Evolutionary conservation across 2,113 vertebrate species (phyloP).

Genomic region (Odobenus rosmarus): DNA sequence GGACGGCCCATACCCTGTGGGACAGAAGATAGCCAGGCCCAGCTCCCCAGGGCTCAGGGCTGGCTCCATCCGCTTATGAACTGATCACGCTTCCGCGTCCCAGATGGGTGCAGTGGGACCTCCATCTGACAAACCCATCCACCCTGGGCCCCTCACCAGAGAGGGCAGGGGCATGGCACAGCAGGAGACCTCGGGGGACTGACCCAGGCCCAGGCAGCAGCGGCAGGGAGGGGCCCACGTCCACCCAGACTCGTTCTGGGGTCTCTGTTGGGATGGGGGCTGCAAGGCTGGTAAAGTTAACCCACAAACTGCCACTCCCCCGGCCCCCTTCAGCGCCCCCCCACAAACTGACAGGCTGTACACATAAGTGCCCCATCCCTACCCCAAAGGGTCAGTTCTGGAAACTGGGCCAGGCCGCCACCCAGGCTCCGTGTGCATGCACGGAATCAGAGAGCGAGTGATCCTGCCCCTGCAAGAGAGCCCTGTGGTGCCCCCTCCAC

Average conservation of each 20-base stretch:
- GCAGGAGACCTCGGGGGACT: not conserved
- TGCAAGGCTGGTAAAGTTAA: rapidly evolving
- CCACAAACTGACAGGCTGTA: not conserved
- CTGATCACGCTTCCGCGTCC: rapidly evolving
- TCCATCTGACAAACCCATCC: rapidly evolving
- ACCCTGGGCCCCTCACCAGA: rapidly evolving
- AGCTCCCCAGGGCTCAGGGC: not conserved
- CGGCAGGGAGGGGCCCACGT: rapidly evolving
- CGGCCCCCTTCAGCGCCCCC: rapidly evolving
- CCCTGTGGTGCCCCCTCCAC: not conserved
- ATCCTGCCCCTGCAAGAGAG: not conserved
- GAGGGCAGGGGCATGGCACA: not conserved
- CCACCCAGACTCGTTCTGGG: not conserved
- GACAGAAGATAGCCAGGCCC: no score
- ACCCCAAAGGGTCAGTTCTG: not conserved
- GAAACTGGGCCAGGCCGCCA: not conserved
- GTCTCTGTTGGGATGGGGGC: not conserved
- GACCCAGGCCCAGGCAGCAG: not conserved
- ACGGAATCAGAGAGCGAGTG: rapidly evolving
- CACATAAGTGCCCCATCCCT: not conserved
- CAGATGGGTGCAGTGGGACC: rapidly evolving
- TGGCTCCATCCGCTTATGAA: rapidly evolving
- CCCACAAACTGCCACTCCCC: not conserved
- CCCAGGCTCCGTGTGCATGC: rapidly evolving
- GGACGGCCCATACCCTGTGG: no score